Base-by-base conservation (phyloP, 2,888 invertebrate genomes). In the Chelonus formosanus region DNA sequence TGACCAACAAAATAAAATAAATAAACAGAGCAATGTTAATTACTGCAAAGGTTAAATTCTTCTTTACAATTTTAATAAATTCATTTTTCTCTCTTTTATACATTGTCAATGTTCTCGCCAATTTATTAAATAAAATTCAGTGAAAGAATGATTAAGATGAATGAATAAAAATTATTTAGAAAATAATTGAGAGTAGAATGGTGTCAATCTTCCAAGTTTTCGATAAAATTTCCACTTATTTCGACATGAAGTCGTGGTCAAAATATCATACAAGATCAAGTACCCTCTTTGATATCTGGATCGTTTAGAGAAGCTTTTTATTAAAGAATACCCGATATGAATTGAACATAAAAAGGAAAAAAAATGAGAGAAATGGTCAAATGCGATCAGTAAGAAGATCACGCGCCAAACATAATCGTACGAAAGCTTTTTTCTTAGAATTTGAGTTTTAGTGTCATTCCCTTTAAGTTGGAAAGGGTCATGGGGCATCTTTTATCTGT, bases 361-460 rank as follows among this genome's bases (percentile, higher is more conserved):
- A 5, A 7, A 32, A 52, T 8, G 31, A 52, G 52, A 32, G 52
- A 8, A 52, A 8, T 32, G 48, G 34, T 54, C 44, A 50, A 20
- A 47, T 55, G 61, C 67, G 74, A 81, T 80, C 75, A 74, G 80
- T 78, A 81, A 70, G 76, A 76, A 73, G 73, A 76, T 81, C 81
- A 81, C 80, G 80, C 78, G 72, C 78, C 56, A 63, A 70, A 76
- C 75, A 80, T 81, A 80, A 80, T 76, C 72, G 77, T 55, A 67
- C 70, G 55, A 53, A 8, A 31, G 35, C 40, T 31, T 58, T 48
- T 55, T 60, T 34, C 43, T 67, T 54, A 55, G n/a, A 47, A 61
- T 20, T 63, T 7, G 64, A 58, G 60, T 47, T 59, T 54, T 59
- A 54, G 48, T 40, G 6, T 40, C 40, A 40, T 47, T 53, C 34